Conservation (phyloP, 2,797 vertebrate genomes). For the Nasua narica region DNA sequence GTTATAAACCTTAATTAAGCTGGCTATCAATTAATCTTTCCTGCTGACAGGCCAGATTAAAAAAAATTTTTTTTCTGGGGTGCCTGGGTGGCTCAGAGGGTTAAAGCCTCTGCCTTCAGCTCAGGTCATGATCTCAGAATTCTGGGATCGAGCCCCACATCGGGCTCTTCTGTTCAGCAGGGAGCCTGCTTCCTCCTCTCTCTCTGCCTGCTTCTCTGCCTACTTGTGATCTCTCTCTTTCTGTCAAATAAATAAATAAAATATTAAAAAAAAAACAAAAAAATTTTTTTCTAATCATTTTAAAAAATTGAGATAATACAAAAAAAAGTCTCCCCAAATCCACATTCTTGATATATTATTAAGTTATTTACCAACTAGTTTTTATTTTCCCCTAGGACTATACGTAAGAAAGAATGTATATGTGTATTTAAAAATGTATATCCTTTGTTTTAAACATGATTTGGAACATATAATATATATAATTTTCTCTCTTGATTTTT, state of each 20-base stretch:
- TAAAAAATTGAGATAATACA: not conserved
- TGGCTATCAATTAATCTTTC: conserved; percentile 16
- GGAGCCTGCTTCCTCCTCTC: too few species aligned
- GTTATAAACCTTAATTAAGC: not conserved
- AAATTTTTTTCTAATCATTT: not conserved
- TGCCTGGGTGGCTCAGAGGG: too few species aligned
- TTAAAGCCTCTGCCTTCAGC: too few species aligned
- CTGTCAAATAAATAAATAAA: too few species aligned
- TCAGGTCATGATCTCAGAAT: too few species aligned
- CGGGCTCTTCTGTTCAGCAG: too few species aligned
- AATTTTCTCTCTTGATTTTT: not conserved
- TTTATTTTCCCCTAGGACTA: not conserved
- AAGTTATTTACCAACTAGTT: not conserved
- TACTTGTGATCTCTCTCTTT: too few species aligned
- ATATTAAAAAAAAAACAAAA: not conserved
- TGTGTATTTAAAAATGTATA: not conserved
- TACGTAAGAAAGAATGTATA: not conserved
- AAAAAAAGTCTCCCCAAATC: not conserved
- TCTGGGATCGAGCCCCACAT: too few species aligned
- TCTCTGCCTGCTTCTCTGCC: too few species aligned
- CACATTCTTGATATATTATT: not conserved
- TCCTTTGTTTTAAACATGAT: not conserved
- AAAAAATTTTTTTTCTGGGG: not conserved
- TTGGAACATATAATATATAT: not conserved
- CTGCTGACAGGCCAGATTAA: not conserved